These are phyloP conservation scores for Sebastes hubbsi DNA, from an alignment of 2,797 vertebrate species.

Conservation along the genomic window DNA sequence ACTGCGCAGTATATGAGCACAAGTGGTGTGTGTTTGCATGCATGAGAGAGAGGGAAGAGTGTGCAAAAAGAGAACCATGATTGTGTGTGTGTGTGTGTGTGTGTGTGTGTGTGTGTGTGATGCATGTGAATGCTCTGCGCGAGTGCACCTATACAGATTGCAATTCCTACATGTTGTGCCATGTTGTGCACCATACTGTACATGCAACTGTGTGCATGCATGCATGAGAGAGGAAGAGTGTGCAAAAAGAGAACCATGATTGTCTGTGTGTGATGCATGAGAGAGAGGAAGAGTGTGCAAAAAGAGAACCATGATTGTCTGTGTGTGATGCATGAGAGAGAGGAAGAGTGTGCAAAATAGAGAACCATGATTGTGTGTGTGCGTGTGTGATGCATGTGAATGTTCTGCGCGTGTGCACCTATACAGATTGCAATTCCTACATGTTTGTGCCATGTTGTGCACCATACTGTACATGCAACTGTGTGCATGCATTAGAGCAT, in stretches of 20 bases:
- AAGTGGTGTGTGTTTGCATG: slow-evolving; percentile 13
- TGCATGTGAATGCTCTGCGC: slow-evolving; percentile 10
- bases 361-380: not conserved
- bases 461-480: slow-evolving; percentile 17
- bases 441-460: slow-evolving; percentile 32
- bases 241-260: too few relatives aligned
- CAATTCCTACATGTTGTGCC: slow-evolving; percentile 18
- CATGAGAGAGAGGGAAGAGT: slow-evolving; percentile 3
- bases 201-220: slow-evolving; percentile 7
- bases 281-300: not conserved
- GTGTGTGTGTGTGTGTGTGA: not conserved
- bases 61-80: slow-evolving; percentile 9
- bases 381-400: slow-evolving; percentile 16
- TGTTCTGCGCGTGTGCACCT: slow-evolving; percentile 11
- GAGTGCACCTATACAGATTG: slow-evolving; percentile 28
- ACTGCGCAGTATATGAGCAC: slow-evolving; percentile 31
- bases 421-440: slow-evolving; percentile 25
- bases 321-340: too few relatives aligned
- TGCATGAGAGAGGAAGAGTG: not conserved
- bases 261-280: not conserved
- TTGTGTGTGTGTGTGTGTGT: not conserved
- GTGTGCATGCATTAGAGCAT: not conserved
- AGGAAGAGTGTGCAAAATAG: too few relatives aligned
- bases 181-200: slow-evolving; percentile 33
- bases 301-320: too few relatives aligned